Base-by-base conservation (phyloP, 1,140 invertebrate genomes). In the Arion vulgaris region DNA sequence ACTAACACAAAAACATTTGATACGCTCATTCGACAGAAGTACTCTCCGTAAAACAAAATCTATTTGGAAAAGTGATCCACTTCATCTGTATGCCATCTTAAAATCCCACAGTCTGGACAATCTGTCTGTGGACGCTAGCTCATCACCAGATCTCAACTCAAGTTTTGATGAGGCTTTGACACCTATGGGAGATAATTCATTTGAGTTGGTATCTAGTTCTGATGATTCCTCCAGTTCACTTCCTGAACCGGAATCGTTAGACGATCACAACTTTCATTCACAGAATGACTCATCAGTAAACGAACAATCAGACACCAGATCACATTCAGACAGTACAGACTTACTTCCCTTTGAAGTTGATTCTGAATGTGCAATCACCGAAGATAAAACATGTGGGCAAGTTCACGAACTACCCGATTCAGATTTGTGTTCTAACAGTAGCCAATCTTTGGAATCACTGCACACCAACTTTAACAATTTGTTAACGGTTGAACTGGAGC, bases 61-160 rank as follows among this genome's bases (percentile, higher is more conserved):
- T 2, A 15, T 85, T 26, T 83, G 87, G 66, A 84, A 82, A 39
- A 84, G 80, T 79, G 83, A 84, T 19, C 88, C 88, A 28, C 53
- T 88, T 66, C 79, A 88, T 79, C 84, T 87, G 0, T 87, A 87
- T 69, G 82, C 81, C 36, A 75, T 87, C 26, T 80, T 71, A n/a
- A 41, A 62, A 41, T 53, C 76, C 38, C 39, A 41, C 19, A 81
- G 71, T 39, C 7, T 38, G 7, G 76, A 38, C 66, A 11, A 9
- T 41, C 23, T 36, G 34, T 66, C 9, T 0, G 34, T 13, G 9
- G 17, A 39, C 38, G 75, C 39, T 28, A 32, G 49, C 17, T n/a
- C 38, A 9, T 34, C 53, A 41, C 38, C 17, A 49, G 28, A 57
- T 26, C 0, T 28, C 32, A 28, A 57, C 32, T 36, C 41, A 13